phyloP scores from a whole-genome alignment of 2,797 vertebrate species.

The Hybognathus amarus region DNA sequence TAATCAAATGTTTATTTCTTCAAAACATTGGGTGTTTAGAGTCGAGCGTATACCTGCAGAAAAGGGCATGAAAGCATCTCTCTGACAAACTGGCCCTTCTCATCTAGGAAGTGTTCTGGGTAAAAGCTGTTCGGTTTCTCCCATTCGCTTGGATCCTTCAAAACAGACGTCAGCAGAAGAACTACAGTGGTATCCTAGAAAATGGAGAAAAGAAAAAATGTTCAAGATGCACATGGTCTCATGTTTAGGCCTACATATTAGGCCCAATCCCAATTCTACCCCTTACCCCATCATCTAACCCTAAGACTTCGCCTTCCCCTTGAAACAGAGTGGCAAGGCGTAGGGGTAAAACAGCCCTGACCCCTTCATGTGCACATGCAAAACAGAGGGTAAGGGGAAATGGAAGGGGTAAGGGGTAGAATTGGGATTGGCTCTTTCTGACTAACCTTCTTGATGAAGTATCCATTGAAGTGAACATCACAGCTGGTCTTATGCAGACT shows the following conservation, averaged over 20 bases:
- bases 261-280: no score
- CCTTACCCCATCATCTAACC: no score
- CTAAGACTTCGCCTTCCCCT: no score
- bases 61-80: slow-evolving; percentile 73
- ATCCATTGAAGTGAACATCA: slow-evolving; percentile 50
- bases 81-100: slow-evolving; percentile 67
- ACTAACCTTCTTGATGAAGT: slow-evolving; percentile 71
- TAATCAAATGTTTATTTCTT: no score
- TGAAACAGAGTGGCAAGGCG: no score
- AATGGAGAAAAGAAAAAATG: not conserved
- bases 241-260: not conserved
- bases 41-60: slow-evolving; percentile 67
- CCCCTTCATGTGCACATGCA: no score
- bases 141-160: slow-evolving; percentile 72
- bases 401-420: no score
- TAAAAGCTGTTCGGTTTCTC: slow-evolving; percentile 71
- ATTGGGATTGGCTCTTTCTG: no score
- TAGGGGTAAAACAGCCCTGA: no score
- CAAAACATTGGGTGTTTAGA: no score
- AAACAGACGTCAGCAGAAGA: slow-evolving; percentile 70
- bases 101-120: slow-evolving; percentile 72
- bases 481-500: no score
- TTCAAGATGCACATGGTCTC: not conserved
- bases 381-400: no score
- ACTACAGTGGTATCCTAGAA: slow-evolving; percentile 68